phyloP scores from a whole-genome alignment of 2,888 invertebrate genomes.

The Euzophera pinguis region DNA sequence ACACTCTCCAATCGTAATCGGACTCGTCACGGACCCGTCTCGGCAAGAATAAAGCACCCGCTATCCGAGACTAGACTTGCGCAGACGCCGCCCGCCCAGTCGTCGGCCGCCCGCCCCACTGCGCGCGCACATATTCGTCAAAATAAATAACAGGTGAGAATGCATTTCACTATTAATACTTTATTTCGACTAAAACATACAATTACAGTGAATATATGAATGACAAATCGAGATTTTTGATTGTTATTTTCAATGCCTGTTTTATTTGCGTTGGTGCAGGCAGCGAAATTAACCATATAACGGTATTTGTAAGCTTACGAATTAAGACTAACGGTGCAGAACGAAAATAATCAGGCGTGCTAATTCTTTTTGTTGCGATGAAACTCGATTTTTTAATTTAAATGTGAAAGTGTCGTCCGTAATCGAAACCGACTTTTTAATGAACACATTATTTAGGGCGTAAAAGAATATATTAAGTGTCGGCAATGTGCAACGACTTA shows the following conservation, averaged over 20 bases:
- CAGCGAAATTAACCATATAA: slow-evolving; percentile 55
- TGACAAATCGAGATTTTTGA: neutral
- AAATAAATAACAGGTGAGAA: slow-evolving; percentile 44
- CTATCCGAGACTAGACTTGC: slow-evolving; percentile 30
- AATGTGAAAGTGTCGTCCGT: too few species aligned
- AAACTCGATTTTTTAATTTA: neutral
- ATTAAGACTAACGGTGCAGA: slow-evolving; percentile 36
- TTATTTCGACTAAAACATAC: neutral
- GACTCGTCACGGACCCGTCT: slow-evolving; percentile 19
- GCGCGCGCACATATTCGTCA: slow-evolving; percentile 46
- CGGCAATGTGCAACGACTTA: too few species aligned
- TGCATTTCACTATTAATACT: slow-evolving; percentile 26
- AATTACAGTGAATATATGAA: neutral
- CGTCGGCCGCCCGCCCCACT: slow-evolving; percentile 67
- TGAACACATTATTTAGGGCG: too few species aligned
- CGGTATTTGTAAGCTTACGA: slow-evolving; percentile 47
- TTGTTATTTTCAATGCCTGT: neutral
- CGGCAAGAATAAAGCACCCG: slow-evolving; percentile 19
- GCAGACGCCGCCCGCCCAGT: slow-evolving; percentile 72
- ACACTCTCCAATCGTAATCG: slow-evolving; percentile 10
- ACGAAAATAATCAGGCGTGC: slow-evolving; percentile 34
- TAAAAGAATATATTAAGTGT: too few species aligned
- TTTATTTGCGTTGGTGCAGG: slow-evolving; percentile 38
- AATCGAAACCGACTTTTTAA: too few species aligned
- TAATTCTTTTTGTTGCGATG: slow-evolving; percentile 15